phyloP scores from a whole-genome alignment of 2,113 vertebrate species.

The Bucco capensis region DNA sequence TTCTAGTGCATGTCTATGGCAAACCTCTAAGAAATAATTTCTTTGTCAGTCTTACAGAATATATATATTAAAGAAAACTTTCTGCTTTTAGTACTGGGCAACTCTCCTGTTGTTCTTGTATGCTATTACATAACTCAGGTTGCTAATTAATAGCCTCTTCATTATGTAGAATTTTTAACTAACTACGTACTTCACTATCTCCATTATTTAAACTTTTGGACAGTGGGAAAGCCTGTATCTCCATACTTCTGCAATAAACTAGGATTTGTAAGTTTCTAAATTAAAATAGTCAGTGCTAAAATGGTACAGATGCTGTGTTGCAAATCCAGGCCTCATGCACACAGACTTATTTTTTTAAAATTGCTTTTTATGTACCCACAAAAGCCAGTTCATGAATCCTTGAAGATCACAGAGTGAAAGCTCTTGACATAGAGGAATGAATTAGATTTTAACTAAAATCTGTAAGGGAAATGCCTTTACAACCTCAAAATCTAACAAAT shows the following conservation, averaged over 20 bases:
- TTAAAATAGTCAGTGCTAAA: background rate
- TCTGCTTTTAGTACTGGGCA: background rate
- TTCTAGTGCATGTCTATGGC: background rate
- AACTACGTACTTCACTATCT: background rate
- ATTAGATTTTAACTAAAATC: background rate
- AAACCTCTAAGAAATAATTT: background rate
- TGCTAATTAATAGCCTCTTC: background rate
- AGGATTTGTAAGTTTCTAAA: background rate
- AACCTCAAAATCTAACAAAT: background rate
- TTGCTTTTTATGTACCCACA: background rate
- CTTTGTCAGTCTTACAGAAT: background rate
- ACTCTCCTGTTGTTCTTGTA: background rate
- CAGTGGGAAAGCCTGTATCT: background rate
- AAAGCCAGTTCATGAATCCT: background rate
- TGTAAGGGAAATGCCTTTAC: background rate
- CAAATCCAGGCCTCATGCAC: background rate
- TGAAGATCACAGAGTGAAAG: background rate
- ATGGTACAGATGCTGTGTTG: background rate
- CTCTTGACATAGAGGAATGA: background rate
- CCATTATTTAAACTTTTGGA: background rate
- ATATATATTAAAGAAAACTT: too few species aligned
- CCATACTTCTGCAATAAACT: background rate
- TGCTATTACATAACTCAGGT: fast-evolving
- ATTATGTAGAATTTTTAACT: background rate
- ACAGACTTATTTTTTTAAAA: background rate